A percentile compares a stretch with the other conserved stretches of the same genome.
These are phyloP conservation scores for Drosophila orosa DNA, from an alignment of 1,140 invertebrate genomes.

Conservation along the genomic window DNA sequence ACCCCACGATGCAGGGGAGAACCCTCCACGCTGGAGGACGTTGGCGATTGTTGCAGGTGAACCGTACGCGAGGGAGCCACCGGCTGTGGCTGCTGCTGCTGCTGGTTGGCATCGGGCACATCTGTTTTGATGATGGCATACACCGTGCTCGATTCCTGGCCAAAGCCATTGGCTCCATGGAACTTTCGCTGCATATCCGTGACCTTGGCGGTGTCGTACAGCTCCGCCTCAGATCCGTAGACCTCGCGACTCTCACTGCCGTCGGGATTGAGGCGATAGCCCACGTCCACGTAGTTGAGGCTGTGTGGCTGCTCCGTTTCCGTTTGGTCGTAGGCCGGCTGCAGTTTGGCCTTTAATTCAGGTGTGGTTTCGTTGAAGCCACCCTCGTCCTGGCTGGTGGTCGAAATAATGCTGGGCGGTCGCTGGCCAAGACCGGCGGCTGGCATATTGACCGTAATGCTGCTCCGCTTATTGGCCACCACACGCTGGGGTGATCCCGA, in stretches of 20 bases:
- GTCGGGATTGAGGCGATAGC: constrained; percentile 83
- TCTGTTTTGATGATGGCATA: constrained; percentile 83
- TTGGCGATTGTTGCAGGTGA: constrained; percentile 60
- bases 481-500: constrained; percentile 66
- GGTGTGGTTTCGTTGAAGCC: constrained; percentile 88
- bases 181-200: constrained; percentile 79
- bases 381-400: constrained; percentile 86
- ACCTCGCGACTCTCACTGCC: constrained; percentile 80
- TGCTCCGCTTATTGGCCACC: constrained; percentile 78
- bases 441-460: constrained; percentile 86
- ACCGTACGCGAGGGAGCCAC: constrained; percentile 23
- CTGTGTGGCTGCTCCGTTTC: constrained; percentile 54
- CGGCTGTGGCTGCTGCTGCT: constrained; percentile 38
- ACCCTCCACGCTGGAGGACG: constrained; percentile 49
- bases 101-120: constrained; percentile 33
- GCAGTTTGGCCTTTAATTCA: constrained; percentile 87
- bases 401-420: constrained; percentile 85
- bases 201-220: constrained; percentile 76
- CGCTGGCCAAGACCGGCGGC: constrained; percentile 87
- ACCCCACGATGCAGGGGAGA: constrained; percentile 66
- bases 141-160: constrained; percentile 75
- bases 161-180: constrained; percentile 77
- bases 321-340: constrained; percentile 80
- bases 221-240: constrained; percentile 75
- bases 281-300: constrained; percentile 82